Evolutionary conservation across 2,797 vertebrate genomes (phyloP).

Genomic region (Notamacropus eugenii): DNA sequence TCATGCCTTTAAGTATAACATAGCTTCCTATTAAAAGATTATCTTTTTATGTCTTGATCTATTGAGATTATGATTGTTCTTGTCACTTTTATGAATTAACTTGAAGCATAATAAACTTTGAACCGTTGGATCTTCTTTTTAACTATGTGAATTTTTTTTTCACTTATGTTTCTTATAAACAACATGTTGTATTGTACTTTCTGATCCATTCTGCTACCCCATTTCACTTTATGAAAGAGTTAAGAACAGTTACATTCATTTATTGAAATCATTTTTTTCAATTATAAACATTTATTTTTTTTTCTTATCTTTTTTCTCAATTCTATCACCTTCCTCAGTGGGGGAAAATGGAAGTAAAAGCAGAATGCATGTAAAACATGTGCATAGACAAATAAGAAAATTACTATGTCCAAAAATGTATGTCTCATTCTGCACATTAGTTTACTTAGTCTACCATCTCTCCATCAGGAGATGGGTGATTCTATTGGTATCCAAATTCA

Average conservation of each 20-base stretch:
- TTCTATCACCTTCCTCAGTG: neutral
- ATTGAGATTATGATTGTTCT: neutral
- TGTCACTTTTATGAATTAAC: neutral
- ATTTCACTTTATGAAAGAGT: neutral
- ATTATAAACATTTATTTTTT: neutral
- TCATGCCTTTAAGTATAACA: neutral
- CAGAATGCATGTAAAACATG: neutral
- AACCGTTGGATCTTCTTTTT: neutral
- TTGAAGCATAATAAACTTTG: neutral
- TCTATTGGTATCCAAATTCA: neutral
- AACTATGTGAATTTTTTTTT: neutral
- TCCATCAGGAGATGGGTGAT: neutral
- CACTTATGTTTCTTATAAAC: neutral
- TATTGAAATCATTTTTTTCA: neutral
- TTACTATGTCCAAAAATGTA: neutral
- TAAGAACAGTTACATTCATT: neutral
- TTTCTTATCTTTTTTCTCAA: neutral
- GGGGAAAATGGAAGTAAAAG: neutral
- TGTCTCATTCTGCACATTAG: neutral
- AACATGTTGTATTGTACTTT: neutral
- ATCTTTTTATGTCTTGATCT: neutral
- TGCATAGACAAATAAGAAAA: neutral
- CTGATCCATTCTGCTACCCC: neutral
- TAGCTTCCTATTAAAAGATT: neutral
- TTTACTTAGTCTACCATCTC: neutral